phyloP scores from a whole-genome alignment of 2,797 vertebrate species.

The Acanthurus leucopareius region DNA sequence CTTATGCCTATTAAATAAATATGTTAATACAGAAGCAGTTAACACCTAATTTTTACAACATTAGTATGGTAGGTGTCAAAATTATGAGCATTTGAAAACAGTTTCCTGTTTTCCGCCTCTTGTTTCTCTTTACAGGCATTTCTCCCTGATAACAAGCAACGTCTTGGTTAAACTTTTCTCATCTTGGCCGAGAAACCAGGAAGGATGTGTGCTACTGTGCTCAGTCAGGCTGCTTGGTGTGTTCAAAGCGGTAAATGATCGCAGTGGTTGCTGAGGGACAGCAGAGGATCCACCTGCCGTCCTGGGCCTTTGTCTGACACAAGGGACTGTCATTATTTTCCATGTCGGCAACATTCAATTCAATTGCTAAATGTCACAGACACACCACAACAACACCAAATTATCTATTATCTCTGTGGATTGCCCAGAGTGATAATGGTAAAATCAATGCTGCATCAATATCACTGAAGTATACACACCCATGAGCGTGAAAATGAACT shows the following conservation, averaged over 20 bases:
- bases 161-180: slow-evolving; percentile 8
- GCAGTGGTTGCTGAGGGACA: slow-evolving; percentile 48
- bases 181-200: slow-evolving; percentile 12
- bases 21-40: not conserved
- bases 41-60: not conserved
- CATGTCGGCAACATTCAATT: slow-evolving; percentile 15
- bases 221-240: slow-evolving; percentile 21
- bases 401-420: slow-evolving; percentile 29
- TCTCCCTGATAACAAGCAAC: slow-evolving; percentile 11
- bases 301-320: slow-evolving; percentile 70
- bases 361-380: slow-evolving; percentile 8
- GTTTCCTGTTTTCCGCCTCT: not conserved
- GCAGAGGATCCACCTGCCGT: slow-evolving; percentile 77
- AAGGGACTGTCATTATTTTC: slow-evolving; percentile 46
- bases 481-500: slow-evolving; percentile 53
- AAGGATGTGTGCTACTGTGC: slow-evolving; percentile 14
- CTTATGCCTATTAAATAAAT: not conserved
- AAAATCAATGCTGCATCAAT: slow-evolving; percentile 68
- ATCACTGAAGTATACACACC: slow-evolving; percentile 49
- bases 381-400: slow-evolving; percentile 26
- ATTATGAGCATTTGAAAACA: slow-evolving; percentile 7
- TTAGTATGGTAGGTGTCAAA: slow-evolving; percentile 3
- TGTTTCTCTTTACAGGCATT: not conserved
- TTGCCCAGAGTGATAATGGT: slow-evolving; percentile 43
- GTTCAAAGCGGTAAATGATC: slow-evolving; percentile 36